Conservation (phyloP, 2,113 vertebrate species). For the Myocastor coypus region DNA sequence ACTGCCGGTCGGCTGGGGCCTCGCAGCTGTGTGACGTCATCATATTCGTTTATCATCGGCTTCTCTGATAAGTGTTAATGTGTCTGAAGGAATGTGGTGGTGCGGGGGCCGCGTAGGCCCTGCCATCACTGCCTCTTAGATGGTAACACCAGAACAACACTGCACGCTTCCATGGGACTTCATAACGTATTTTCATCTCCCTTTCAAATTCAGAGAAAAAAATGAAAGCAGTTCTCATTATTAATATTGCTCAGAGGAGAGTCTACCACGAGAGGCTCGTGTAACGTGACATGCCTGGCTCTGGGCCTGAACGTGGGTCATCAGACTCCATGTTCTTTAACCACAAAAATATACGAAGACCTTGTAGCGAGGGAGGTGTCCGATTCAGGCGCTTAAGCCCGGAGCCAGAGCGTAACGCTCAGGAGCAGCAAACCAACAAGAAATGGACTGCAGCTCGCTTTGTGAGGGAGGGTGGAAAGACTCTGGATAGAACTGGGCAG, state of each 20-base stretch:
- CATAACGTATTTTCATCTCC: neutral
- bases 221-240: neutral
- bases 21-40: neutral
- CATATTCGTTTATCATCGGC: neutral
- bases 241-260: conserved; percentile 21
- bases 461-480: neutral
- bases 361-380: neutral
- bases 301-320: neutral
- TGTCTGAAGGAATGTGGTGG: neutral
- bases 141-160: neutral
- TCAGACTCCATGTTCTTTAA: neutral
- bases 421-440: neutral
- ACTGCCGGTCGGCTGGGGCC: neutral
- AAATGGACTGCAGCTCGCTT: neutral
- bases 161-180: neutral
- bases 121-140: neutral
- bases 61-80: neutral
- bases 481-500: neutral
- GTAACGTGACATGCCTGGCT: neutral
- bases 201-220: neutral
- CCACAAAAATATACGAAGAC: neutral
- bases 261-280: neutral
- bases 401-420: neutral
- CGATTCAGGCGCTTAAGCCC: neutral
- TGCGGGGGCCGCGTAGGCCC: neutral